Evolutionary conservation across 1,140 invertebrate genomes (phyloP).

Genomic region (Hylaeus anthracinus): DNA sequence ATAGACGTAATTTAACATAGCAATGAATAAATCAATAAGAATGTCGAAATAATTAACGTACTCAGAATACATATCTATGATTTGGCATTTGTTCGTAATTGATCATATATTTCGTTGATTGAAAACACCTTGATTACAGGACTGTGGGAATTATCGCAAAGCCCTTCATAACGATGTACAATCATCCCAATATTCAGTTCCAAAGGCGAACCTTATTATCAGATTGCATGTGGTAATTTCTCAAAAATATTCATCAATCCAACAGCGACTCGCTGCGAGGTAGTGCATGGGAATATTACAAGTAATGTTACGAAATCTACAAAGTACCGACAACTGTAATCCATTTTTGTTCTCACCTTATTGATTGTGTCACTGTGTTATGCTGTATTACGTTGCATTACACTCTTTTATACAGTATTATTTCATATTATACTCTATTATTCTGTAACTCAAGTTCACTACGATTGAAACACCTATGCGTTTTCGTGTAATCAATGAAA

Average conservation of each 20-base stretch:
- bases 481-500: too few species aligned
- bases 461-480: too few species aligned
- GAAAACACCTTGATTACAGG: constrained; percentile 56
- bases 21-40: background rate
- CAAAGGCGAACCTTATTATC: background rate
- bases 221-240: constrained; percentile 33
- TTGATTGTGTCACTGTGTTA: too few species aligned
- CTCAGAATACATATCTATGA: constrained; percentile 44
- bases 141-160: constrained; percentile 49
- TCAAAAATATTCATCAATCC: constrained; percentile 26
- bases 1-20: background rate
- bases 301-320: too few species aligned
- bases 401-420: too few species aligned
- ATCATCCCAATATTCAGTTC: constrained; percentile 28
- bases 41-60: background rate
- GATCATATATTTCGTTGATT: constrained; percentile 56
- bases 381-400: too few species aligned
- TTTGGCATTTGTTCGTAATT: constrained; percentile 55
- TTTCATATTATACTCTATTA: too few species aligned
- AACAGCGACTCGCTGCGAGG: background rate
- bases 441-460: too few species aligned
- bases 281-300: background rate
- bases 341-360: too few species aligned
- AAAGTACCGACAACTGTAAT: too few species aligned
- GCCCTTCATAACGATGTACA: background rate